A percentile compares a stretch with the other conserved stretches of the same genome.
These are phyloP conservation scores for Danio aesculapii DNA, from an alignment of 2,797 vertebrate species.

Conservation along the genomic window DNA sequence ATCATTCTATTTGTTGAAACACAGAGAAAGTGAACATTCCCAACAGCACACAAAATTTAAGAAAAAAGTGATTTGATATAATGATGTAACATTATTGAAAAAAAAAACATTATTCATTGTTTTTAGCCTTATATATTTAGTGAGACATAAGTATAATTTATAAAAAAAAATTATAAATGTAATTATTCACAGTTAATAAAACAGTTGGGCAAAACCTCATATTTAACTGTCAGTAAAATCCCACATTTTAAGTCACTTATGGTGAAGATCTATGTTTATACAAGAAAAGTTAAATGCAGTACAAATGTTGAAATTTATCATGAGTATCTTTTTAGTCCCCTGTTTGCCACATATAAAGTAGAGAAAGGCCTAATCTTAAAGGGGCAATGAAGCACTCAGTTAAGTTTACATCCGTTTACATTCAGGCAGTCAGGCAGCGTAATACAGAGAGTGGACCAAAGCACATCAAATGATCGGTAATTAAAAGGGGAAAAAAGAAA, in stretches of 20 bases:
- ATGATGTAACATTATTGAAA: too few species aligned
- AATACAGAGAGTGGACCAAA: too few species aligned
- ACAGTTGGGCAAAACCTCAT: neutral
- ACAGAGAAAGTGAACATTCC: too few species aligned
- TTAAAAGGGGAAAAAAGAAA: too few species aligned
- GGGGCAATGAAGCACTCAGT: too few species aligned
- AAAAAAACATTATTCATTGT: too few species aligned
- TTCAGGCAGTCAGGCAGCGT: too few species aligned
- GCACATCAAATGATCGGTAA: too few species aligned
- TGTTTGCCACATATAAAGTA: conserved; percentile 1
- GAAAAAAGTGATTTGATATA: neutral
- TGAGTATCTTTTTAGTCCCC: neutral
- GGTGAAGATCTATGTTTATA: neutral
- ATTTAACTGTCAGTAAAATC: neutral
- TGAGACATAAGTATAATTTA: neutral
- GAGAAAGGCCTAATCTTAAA: neutral
- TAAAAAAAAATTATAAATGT: neutral
- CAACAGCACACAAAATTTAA: neutral
- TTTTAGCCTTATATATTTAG: neutral
- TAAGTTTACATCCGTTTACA: too few species aligned
- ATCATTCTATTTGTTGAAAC: too few species aligned
- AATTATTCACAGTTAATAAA: neutral
- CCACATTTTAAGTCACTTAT: too few species aligned
- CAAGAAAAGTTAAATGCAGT: neutral
- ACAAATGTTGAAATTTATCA: neutral